Base-by-base conservation (phyloP, 64 coral and sea anemone genomes). In the Acropora tenuis region DNA sequence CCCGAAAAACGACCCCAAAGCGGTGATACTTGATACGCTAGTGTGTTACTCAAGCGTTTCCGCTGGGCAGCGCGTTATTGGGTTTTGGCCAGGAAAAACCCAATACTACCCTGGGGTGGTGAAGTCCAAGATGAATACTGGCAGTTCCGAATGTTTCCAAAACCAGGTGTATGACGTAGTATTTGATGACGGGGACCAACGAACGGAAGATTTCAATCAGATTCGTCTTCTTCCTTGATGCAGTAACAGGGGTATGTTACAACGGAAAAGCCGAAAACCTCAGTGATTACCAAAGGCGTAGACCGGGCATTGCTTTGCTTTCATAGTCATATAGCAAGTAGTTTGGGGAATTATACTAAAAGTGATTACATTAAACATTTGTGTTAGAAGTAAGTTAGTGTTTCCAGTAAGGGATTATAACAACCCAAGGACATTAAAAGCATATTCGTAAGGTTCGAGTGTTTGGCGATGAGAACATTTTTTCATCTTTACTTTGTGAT, bases 31-130 rank as follows among this genome's bases (percentile, higher is more conserved):
- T 7, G 95, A 96, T 73, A 71, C 52, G 48, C 86, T 79, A 5
- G 91, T 87, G 2, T 90, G 88, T 17, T 88, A 91, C 71, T 85
- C 76, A 42, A 12, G 74, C 8, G 87, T 96, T 4, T 43, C 48
- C 17, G 48, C 73, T 76, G 95, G 95, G 12, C 77, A 78, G 15
- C 95, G 95, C 50, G 95, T 96, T 2, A 93, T 96, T 40, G 91
- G 91, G 17, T 72, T 30, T 20, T 96, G 80, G 91, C 90, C 87
- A 41, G 77, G 91, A 8, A 89, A 15, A 43, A 73, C 71, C n/a
- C 71, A 45, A 17, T 77, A 66, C 15, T 92, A 86, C 75, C 75
- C 55, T 5, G 90, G 90, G 8, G 74, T 61, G 2, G 52, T 82
- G 55, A 44, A 20, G 9, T 61, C 55, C 79, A 82, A 82, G 41